phyloP scores from a whole-genome alignment of 2,797 vertebrate species.

The Urosaurus nigricauda region DNA sequence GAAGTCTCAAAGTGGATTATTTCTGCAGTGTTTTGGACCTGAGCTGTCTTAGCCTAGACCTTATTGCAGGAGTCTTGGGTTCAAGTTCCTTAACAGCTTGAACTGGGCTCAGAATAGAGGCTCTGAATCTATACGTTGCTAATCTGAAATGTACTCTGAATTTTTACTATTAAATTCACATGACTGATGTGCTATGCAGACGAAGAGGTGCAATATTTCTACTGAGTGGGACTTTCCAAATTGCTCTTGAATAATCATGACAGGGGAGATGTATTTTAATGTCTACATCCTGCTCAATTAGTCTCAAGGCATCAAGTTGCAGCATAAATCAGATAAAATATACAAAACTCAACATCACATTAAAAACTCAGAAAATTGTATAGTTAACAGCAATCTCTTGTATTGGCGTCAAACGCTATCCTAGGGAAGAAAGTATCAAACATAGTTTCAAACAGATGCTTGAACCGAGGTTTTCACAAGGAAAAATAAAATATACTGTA shows the following conservation, averaged over 20 bases:
- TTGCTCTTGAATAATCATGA: background rate
- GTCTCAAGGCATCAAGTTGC: background rate
- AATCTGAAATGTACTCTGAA: background rate
- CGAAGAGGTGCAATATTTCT: background rate
- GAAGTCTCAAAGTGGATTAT: too few relatives aligned
- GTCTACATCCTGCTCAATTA: background rate
- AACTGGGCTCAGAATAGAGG: too few relatives aligned
- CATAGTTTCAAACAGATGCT: background rate
- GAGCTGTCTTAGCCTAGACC: background rate
- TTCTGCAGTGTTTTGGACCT: too few relatives aligned
- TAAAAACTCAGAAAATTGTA: background rate
- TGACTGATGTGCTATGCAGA: background rate
- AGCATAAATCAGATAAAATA: background rate
- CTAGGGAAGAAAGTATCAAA: background rate
- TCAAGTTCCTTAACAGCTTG: background rate
- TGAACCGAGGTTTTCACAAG: too few relatives aligned
- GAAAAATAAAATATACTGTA: background rate
- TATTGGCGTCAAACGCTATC: background rate
- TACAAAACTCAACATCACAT: background rate
- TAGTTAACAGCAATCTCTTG: background rate
- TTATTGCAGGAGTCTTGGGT: background rate
- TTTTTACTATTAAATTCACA: background rate
- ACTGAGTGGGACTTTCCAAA: background rate
- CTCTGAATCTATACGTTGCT: background rate
- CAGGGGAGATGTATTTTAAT: background rate